Conservation (phyloP, 2,797 vertebrate genomes). For the Halcyon chelicuti region DNA sequence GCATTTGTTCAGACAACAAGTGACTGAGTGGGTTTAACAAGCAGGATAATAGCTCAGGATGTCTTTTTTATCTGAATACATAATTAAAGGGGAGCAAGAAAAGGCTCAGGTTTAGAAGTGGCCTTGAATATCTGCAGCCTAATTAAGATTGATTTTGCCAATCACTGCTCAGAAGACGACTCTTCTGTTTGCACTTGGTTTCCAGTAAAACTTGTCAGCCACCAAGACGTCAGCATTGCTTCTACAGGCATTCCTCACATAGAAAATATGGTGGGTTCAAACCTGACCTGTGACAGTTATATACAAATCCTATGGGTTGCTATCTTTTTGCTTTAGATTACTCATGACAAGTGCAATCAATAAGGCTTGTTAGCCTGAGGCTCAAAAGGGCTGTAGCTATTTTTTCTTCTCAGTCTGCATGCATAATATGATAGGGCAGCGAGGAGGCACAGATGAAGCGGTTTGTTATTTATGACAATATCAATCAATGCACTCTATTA, state of each 20-base stretch:
- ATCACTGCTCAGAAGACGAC: background rate
- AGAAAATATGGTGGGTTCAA: background rate
- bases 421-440: background rate
- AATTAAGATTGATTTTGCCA: slow-evolving; percentile 71
- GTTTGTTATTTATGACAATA: slow-evolving; percentile 57
- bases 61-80: slow-evolving; percentile 62
- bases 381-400: slow-evolving; percentile 22
- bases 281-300: background rate
- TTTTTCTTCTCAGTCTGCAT: background rate
- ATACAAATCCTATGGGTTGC: background rate
- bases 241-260: background rate
- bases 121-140: slow-evolving; percentile 49
- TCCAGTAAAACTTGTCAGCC: background rate
- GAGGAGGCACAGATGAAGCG: background rate
- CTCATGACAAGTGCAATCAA: slow-evolving; percentile 48
- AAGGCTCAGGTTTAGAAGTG: slow-evolving; percentile 52
- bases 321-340: slow-evolving; percentile 51
- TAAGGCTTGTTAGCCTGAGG: slow-evolving; percentile 51
- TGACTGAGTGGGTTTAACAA: slow-evolving; percentile 54
- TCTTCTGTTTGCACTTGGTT: background rate
- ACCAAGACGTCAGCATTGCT: background rate
- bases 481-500: slow-evolving; percentile 54
- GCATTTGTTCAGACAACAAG: slow-evolving; percentile 33
- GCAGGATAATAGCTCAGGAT: slow-evolving; percentile 46
- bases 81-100: slow-evolving; percentile 59